Conservation (phyloP, 1,140 invertebrate species). For the Drosophila nebulosa region DNA sequence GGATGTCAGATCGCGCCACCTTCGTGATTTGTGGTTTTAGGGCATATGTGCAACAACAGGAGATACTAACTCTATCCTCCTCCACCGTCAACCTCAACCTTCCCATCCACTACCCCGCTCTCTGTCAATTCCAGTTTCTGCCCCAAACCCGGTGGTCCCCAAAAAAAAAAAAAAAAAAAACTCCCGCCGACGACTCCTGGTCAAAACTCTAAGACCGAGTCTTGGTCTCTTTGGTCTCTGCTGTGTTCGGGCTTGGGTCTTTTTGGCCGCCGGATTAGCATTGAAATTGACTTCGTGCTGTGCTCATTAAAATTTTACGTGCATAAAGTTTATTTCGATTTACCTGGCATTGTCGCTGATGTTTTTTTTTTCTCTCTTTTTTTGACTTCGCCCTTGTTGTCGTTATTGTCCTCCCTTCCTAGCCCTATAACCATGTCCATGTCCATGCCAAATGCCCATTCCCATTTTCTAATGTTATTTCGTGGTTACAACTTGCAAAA, state of each 20-base stretch:
- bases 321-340: conserved; percentile 78
- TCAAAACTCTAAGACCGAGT: conserved; percentile 39
- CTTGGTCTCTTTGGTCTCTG: conserved; percentile 12
- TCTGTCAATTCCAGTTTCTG: conserved; percentile 8
- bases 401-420: conserved; percentile 20
- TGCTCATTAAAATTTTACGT: conserved; percentile 79
- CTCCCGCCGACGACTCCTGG: conserved; percentile 44
- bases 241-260: conserved; percentile 26
- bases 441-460: conserved; percentile 28
- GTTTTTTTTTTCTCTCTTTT: conserved; percentile 1
- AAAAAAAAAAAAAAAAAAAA: neutral
- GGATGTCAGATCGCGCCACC: conserved; percentile 72
- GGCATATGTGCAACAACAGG: conserved; percentile 55
- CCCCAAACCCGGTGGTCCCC: conserved; percentile 47
- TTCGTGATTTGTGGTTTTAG: conserved; percentile 75
- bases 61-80: neutral
- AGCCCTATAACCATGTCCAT: conserved; percentile 20
- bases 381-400: neutral
- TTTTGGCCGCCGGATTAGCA: conserved; percentile 75
- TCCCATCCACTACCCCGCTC: conserved; percentile 1
- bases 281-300: conserved; percentile 79
- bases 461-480: neutral
- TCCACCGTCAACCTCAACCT: neutral
- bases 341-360: conserved; percentile 42
- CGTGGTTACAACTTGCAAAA: conserved; percentile 7